Evolutionary conservation across 1,140 invertebrate genomes (phyloP).

Genomic region (Euura lappo): DNA sequence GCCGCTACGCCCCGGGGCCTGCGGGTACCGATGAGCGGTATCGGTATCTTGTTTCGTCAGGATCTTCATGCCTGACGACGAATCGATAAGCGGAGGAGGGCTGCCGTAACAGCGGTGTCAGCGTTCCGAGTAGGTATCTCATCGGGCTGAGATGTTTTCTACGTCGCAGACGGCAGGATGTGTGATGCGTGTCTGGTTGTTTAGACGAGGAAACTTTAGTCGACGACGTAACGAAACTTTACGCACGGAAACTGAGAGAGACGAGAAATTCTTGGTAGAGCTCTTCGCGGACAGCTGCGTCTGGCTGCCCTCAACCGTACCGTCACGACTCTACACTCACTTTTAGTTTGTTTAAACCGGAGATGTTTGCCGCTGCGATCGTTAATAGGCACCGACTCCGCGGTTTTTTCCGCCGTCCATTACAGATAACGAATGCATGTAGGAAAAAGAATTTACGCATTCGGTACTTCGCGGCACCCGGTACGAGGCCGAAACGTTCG

Average conservation of each 20-base stretch:
- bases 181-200: not conserved
- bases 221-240: not conserved
- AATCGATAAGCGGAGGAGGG: not conserved
- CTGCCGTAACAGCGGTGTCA: not conserved
- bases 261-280: not conserved
- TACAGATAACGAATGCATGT: not conserved
- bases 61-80: not conserved
- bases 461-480: not conserved
- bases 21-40: no score
- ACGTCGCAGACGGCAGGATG: not conserved
- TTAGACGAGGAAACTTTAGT: not conserved
- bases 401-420: slow-evolving; percentile 6
- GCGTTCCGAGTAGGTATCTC: not conserved
- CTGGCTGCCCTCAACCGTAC: not conserved
- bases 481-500: not conserved
- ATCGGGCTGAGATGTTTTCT: not conserved
- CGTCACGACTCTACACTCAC: not conserved
- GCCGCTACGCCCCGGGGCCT: no score
- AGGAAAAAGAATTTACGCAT: no score
- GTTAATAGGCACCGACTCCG: not conserved
- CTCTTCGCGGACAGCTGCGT: not conserved
- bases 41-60: no score
- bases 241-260: not conserved
- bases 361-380: slow-evolving; percentile 13
- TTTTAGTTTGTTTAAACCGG: not conserved